Base-by-base conservation (phyloP, 1,140 invertebrate genomes). In the Panagrolaimus sp. region DNA sequence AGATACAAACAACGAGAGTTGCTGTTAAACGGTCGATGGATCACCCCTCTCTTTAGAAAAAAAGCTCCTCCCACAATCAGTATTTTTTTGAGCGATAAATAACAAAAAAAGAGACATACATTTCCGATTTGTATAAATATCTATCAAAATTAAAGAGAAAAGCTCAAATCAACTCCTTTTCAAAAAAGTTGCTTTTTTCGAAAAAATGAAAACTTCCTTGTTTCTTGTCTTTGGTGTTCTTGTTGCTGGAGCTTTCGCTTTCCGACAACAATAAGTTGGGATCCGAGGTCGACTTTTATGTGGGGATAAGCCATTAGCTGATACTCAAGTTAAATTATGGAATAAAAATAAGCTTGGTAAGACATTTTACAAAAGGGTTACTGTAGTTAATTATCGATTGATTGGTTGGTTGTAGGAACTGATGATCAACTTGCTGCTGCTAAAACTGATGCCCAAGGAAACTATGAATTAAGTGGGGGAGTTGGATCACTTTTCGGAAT, bases 351-450 rank as follows among this genome's bases (percentile, higher is more conserved):
- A 17, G 43, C 58, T 76, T 17, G 73, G 74, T 76, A 44, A 43
- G 24, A 17, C 14, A 0, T n/a, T 14, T 15, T 21, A 4, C 7
- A 21, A 62, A 62, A 26, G 4, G 58, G 17, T 62, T 15, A 62
- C 2, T 62, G 21, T 62, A n/a, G 4, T 62, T n/a, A 48, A 46
- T 46, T 9, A 46, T 10, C 9, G 9, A 46, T n/a, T 9, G n/a
- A 46, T n/a, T n/a, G 15, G 44, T 14, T 21, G 68, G 8, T 63
- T 67, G 1, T 45, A 78, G 76, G 76, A 1, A 67, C 63, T 12
- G 76, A 78, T 62, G 76, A 79, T 45, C 68, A 79, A 24, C 62
- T 78, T 38, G 72, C 76, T 4, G 70, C 71, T 24, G 38, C 63
- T 12, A 76, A 58, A 26, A 78, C 76, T 3, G 73, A 79, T 67